Evolutionary conservation across 2,888 invertebrate genomes (phyloP), one percentile per base, ranked within the genome.

Genomic region (Notodonta dromedarius): DNA sequence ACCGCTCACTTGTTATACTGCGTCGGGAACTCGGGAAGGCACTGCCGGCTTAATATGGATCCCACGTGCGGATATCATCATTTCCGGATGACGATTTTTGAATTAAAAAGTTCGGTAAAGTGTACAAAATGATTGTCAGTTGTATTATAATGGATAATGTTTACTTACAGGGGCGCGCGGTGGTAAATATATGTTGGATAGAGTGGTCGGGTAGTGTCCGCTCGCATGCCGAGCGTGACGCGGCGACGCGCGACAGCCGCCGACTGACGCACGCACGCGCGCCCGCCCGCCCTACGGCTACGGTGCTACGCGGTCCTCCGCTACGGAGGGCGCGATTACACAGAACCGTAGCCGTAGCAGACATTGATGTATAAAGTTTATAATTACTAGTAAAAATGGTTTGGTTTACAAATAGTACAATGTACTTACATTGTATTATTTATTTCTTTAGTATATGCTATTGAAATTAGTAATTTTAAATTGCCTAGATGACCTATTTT

Each of bases 91-190:
- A 67, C 63, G 65, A 67, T 71, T 80, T 70, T 67, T 83, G 74
- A 84, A 84, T 84, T 68, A 84, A 86, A 85, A 72, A 57, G 12
- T 61, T 42, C 0, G 6, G n/a, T 24, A 65, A 66, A 16, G 6
- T 56, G 11, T 48, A 39, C 0, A 35, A 35, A 48, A 60, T 16
- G 7, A 7, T 58, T 50, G 42, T 11, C 60, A 59, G 32, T 56
- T 11, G 4, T 53, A 44, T 5, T 24, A 55, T 48, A 62, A 67
- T 56, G 53, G 39, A 57, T 58, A 58, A 57, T 59, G 65, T 68
- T 66, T 82, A 92, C 93, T 94, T 87, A 93, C 93, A 90, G 88
- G 89, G 90, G 93, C 93, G 91, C 93, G 91, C 90, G 89, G 87
- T 88, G 79, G 74, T 82, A 73, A 76, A 78, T 77, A 74, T 75